Evolutionary conservation across 2,113 vertebrate genomes (phyloP), one percentile per base, ranked within the genome.

Genomic region (Coracopsis vasa): DNA sequence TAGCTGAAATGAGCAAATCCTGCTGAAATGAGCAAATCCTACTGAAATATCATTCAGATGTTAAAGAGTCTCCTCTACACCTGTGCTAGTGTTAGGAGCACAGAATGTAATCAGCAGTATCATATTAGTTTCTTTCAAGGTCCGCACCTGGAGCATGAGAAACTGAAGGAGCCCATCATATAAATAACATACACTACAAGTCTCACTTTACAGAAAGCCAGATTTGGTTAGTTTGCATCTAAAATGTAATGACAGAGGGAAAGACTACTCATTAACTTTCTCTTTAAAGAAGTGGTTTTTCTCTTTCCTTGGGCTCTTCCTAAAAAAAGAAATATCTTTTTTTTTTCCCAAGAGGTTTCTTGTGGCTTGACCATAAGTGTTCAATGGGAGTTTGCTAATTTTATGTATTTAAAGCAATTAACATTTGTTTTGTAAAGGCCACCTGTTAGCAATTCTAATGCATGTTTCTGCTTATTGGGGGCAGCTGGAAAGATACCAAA

Each of bases 231-330:
- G 60, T 42, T 70, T 92, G 27, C 54, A 47, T 80, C 65, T 74
- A 23, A 62, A 88, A 80, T 84, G 24, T 86, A 89, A 94, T 78
- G 42, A 60, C 2, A 31, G 72, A 33, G 16, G 8, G 13, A 35
- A 83, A 88, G 35, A 35, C 45, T 74, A 58, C 65, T 91, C 83
- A 8, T 91, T 81, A 81, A 21, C 42, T 64, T 87, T 67, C 53
- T 56, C 69, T 54, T 91, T 94, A 79, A 96, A 95, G 77, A 74
- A 84, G 47, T 14, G 73, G 51, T 75, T 96, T 91, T 27, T 81
- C 21, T 58, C 72, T 78, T 71, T 91, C 50, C 42, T 45, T 37
- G 13, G 65, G 7, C 66, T 73, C 0, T 2, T 65, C 53, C 81
- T 92, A 47, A 86, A 90, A 90, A 92, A 82, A 82, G 13, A 18